Evolutionary conservation across 2,797 vertebrate species (phyloP).

Genomic region (Sebastes kiyomatsui): DNA sequence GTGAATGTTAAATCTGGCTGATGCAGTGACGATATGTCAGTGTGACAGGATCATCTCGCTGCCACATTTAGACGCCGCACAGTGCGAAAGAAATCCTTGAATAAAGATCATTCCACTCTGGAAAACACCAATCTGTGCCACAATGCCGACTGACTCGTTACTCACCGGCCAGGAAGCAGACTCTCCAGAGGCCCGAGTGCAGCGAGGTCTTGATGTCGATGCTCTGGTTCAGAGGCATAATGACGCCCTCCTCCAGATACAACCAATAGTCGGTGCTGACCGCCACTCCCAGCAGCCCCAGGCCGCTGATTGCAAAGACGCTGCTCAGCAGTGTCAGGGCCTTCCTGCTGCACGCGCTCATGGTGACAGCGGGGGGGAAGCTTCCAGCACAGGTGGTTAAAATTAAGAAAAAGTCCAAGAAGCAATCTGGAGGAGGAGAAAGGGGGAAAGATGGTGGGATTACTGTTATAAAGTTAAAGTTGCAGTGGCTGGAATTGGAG

Average conservation of each 20-base stretch:
- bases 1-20: constrained; percentile 21
- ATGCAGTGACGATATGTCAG: constrained; percentile 15
- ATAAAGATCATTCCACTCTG: not conserved
- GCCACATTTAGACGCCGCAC: constrained; percentile 6
- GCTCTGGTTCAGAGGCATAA: constrained; percentile 93
- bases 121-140: not conserved
- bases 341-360: constrained; percentile 91
- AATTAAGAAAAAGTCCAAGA: not conserved
- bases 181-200: constrained; percentile 94
- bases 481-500: no score
- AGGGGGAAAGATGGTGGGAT: not conserved
- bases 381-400: not conserved
- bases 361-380: constrained; percentile 45
- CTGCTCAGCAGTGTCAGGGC: constrained; percentile 94
- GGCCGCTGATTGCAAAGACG: constrained; percentile 90
- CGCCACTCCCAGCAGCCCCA: constrained; percentile 92
- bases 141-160: not conserved
- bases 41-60: constrained; percentile 16
- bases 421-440: constrained; percentile 18
- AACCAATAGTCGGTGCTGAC: constrained; percentile 98
- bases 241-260: constrained; percentile 93
- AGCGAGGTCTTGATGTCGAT: constrained; percentile 88
- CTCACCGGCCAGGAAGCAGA: constrained; percentile 92
- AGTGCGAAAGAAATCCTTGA: not conserved
- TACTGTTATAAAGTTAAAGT: no score